These are phyloP conservation scores for Gnathochromis pfefferi DNA, from an alignment of 2,113 vertebrate genomes.

Conservation along the genomic window DNA sequence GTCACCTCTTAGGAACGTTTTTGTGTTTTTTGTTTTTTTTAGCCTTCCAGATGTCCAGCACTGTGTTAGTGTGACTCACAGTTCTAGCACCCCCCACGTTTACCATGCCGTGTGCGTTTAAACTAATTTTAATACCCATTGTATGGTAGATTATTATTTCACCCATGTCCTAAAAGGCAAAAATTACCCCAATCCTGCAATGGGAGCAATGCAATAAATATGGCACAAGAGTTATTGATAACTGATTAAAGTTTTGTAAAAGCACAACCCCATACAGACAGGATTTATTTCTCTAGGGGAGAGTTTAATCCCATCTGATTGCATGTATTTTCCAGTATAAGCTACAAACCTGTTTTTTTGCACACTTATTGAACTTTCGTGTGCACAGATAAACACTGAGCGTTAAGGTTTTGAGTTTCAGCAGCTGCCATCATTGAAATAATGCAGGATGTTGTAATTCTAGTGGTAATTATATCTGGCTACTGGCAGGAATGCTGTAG, in stretches of 20 bases:
- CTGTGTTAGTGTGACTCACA: conserved; percentile 15
- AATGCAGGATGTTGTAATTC: background rate
- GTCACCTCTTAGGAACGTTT: conserved; percentile 39
- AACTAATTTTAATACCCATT: conserved; percentile 1
- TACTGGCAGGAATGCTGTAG: background rate
- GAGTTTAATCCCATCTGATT: background rate
- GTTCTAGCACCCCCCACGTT: background rate
- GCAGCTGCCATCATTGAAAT: background rate
- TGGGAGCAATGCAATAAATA: background rate
- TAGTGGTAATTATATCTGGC: background rate
- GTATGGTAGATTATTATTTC: conserved; percentile 25
- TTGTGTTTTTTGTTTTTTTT: background rate
- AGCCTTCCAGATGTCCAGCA: conserved; percentile 28
- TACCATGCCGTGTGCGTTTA: background rate
- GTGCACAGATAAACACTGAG: background rate
- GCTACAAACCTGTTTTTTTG: background rate
- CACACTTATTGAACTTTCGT: background rate
- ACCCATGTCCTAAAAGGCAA: background rate
- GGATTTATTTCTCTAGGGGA: background rate
- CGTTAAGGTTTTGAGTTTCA: background rate
- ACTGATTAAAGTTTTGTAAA: background rate
- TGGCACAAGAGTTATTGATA: background rate
- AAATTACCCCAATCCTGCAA: conserved; percentile 41
- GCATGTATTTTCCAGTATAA: background rate
- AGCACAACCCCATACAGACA: background rate